Base-by-base conservation (phyloP, 2,113 vertebrate genomes). In the Noturus placidus region DNA sequence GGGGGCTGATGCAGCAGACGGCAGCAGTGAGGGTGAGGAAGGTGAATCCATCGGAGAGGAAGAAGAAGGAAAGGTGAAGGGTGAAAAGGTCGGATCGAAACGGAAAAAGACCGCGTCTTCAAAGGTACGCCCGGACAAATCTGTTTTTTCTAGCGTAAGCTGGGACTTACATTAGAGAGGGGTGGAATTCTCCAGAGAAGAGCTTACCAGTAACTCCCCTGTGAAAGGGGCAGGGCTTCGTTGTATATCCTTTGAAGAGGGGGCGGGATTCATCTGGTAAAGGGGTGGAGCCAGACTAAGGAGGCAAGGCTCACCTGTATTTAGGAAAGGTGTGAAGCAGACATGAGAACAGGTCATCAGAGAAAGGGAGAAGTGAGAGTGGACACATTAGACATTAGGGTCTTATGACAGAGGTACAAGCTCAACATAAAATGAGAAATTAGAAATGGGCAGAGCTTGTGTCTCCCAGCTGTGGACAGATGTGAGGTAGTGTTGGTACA, bases 21-120 rank as follows among this genome's bases (percentile, higher is more conserved):
- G 96, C 87, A 99, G 97, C 96, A 99, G 98, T 10, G 97, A 98
- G 92, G 94, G 93, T 0, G 98, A 99, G 77, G 98, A 98, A 93
- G 97, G 96, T 0, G 97, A 97, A 83, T 94, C 95, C 80, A 94
- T 97, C 1, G 91, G 97, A 96, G 91, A 96, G 97, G 97, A 98
- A 63, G 94, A 96, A 89, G 97, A 98, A 92, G 96, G 95, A 85
- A 97, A 97, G 93, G 93, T 96, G 86, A 98, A 97, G 95, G 97
- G 94, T 33, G 97, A 97, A 89, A 98, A 98, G 93, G 95, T 95
- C 0, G 97, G 96, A 89, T 97, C 97, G 91, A 98, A 99, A 93
- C 94, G 97, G 95, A 98, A 98, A 97, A 99, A 97, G 95, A 95
- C 95, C 0, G 94, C 96, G 80, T 89, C 96, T 89, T 96, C 96